These are phyloP conservation scores for Zoanthus sociatus DNA, from an alignment of 92 coral and sea anemone species.

Conservation along the genomic window DNA sequence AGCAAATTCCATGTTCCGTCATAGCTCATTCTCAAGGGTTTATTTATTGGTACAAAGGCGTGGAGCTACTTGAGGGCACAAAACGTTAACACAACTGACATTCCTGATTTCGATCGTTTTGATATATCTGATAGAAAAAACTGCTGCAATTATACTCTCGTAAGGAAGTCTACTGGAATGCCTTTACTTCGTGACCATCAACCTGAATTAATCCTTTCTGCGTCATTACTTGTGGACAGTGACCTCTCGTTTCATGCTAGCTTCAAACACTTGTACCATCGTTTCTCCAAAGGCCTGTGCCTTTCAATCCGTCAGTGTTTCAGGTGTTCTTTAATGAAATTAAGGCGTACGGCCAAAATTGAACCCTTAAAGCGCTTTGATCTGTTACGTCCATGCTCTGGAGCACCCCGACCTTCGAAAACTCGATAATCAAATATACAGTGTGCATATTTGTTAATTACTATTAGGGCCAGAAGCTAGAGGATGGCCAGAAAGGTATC, in stretches of 20 bases:
- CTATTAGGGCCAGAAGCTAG: neutral
- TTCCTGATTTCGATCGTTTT: neutral
- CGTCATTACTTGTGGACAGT: no score
- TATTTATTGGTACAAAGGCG: neutral
- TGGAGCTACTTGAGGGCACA: neutral
- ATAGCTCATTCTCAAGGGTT: neutral
- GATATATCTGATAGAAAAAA: neutral
- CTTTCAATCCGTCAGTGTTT: neutral
- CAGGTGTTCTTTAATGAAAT: neutral
- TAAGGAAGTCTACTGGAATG: no score
- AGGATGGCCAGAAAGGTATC: neutral
- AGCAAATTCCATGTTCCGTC: neutral
- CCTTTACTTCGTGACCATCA: neutral
- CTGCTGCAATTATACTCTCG: no score
- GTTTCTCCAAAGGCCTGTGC: neutral
- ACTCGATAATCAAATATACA: conserved; percentile 7
- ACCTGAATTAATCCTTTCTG: no score
- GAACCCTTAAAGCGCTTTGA: conserved; percentile 44
- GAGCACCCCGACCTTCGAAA: conserved; percentile 33
- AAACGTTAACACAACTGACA: neutral
- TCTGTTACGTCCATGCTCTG: conserved; percentile 48
- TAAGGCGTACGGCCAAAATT: neutral
- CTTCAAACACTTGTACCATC: neutral
- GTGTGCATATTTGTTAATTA: neutral
- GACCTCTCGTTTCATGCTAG: neutral